Base-by-base conservation (phyloP, 2,888 invertebrate genomes). In the Euzophera pinguis region DNA sequence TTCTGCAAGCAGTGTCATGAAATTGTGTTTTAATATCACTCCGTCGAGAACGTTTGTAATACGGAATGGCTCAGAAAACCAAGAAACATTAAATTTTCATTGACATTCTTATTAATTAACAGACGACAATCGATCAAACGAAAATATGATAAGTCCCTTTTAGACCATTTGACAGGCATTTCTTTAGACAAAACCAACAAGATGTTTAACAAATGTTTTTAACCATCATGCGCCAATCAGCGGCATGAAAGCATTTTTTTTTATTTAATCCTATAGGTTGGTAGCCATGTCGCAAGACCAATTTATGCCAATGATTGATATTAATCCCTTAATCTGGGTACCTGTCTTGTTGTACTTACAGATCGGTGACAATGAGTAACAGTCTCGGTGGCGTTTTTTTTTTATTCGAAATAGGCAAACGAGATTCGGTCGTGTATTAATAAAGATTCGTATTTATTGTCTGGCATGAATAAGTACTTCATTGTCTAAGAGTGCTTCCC, bases 281-380 rank as follows among this genome's bases (percentile, higher is more conserved):
- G 83, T 83, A 84, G 82, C 81, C 37, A 53, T 78, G 81, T 75
- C 69, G 76, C 73, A 81, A 78, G 69, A 73, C 80, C 80, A 84
- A 86, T 85, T 84, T 85, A 77, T 76, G 76, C 53, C 58, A 61
- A 62, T 87, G 88, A 89, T 88, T 89, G 88, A 89, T 85, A 76
- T 67, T 88, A 88, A 89, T 84, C 87, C 85, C 56, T 61, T 62
- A 82, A 87, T 83, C 85, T 76, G 65, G 58, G 65, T 70, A 64
- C 67, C 72, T 74, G 82, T 72, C 78, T 67, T 78, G 60, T 50
- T 60, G 67, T 71, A 69, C 70, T 71, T 62, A 76, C 80, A 71
- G 76, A 73, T 73, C 65, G 60, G 41, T 42, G 50, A 50, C 50
- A 50, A 50, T 50, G 50, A 50, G 42, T 37, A 32, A 45, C 32